Evolutionary conservation across 1,140 invertebrate genomes (phyloP).

Genomic region (Drosophila rhopaloa): DNA sequence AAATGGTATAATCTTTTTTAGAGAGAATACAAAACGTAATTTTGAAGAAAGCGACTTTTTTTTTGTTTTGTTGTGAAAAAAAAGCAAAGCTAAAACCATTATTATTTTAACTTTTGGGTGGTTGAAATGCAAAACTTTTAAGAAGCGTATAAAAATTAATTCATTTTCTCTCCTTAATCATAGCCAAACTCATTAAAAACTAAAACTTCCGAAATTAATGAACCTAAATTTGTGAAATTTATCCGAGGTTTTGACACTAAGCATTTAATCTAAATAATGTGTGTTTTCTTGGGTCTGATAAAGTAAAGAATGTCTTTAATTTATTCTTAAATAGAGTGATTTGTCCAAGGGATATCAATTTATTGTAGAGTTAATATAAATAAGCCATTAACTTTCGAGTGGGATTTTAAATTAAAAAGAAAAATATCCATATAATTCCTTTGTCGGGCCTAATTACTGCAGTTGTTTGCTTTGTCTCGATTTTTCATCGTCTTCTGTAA

Average conservation of each 20-base stretch:
- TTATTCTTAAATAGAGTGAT: constrained; percentile 38
- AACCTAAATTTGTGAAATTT: no score
- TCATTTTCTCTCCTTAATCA: no score
- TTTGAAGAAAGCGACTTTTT: constrained; percentile 15
- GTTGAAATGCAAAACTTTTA: no score
- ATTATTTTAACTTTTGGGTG: no score
- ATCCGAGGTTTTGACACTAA: no score
- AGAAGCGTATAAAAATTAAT: no score
- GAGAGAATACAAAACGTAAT: constrained; percentile 5
- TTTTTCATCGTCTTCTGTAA: constrained; percentile 22
- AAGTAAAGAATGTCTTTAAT: not conserved
- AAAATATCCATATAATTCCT: constrained; percentile 38
- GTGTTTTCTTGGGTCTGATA: no score
- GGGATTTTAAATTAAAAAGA: constrained; percentile 31
- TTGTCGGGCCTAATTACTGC: constrained; percentile 70
- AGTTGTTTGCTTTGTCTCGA: constrained; percentile 49
- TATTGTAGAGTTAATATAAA: constrained; percentile 51
- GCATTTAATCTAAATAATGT: no score
- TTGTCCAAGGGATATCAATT: not conserved
- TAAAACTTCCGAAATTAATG: no score
- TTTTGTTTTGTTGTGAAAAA: not conserved
- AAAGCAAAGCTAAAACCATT: no score
- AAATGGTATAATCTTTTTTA: constrained; percentile 20
- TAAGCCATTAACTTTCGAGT: constrained; percentile 59
- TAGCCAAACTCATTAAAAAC: no score